A percentile compares a stretch with the other conserved stretches of the same genome.
Conservation (phyloP, 2,888 invertebrate species). For the Ochropleura plecta region DNA sequence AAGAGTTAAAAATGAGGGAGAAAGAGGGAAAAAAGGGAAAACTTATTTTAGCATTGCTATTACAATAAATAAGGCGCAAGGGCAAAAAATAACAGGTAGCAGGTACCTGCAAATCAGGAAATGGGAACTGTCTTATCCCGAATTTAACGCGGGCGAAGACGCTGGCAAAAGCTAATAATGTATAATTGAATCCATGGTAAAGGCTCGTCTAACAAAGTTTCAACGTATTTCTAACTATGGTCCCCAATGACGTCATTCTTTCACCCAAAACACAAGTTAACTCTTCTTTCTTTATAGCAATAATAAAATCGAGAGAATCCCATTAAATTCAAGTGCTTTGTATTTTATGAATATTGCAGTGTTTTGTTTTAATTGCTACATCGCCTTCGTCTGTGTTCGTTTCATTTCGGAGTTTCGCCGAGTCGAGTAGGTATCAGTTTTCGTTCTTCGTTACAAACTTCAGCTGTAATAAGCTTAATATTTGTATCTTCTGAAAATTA, state of each 20-base stretch:
- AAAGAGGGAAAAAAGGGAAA: too few species aligned
- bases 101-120: too few species aligned
- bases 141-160: too few species aligned
- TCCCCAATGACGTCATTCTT: slow-evolving; percentile 2
- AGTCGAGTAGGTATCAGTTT: slow-evolving; percentile 24
- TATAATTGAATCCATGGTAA: not conserved
- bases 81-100: too few species aligned
- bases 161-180: too few species aligned
- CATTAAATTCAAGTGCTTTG: slow-evolving; percentile 37
- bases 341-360: slow-evolving; percentile 45
- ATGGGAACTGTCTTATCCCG: too few species aligned
- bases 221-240: not conserved
- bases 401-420: slow-evolving; percentile 36
- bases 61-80: too few species aligned
- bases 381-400: slow-evolving; percentile 38
- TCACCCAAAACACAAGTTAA: slow-evolving; percentile 3
- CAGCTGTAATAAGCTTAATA: not conserved
- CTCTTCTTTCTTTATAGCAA: slow-evolving; percentile 22
- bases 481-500: slow-evolving; percentile 16
- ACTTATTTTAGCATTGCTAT: too few species aligned
- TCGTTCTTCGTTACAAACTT: slow-evolving; percentile 21
- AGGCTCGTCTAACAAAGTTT: not conserved
- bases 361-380: slow-evolving; percentile 50
- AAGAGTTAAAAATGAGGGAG: too few species aligned
- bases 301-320: slow-evolving; percentile 29